Evolutionary conservation across 2,888 invertebrate genomes (phyloP).

Genomic region (Digitonthophagus gazella): DNA sequence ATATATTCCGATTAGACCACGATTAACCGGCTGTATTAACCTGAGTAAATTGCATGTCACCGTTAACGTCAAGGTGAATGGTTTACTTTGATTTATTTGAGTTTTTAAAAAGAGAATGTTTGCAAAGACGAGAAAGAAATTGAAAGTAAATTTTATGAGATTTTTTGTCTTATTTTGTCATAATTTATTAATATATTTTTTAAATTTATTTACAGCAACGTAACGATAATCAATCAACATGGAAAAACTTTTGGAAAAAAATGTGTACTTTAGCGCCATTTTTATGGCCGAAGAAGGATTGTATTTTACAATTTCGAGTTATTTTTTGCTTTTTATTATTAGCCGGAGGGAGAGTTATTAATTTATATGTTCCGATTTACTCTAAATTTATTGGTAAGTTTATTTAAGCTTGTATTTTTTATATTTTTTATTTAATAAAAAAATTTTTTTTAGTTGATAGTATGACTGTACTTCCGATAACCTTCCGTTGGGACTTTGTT

Average conservation of each 20-base stretch:
- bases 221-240: constrained; percentile 69
- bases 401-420: constrained; percentile 6
- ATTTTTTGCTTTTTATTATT: constrained; percentile 77
- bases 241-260: constrained; percentile 77
- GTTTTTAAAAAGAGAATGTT: constrained; percentile 5
- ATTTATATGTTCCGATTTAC: constrained; percentile 90
- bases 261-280: constrained; percentile 80
- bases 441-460: constrained; percentile 77
- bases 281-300: constrained; percentile 88
- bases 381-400: constrained; percentile 84
- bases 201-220: constrained; percentile 43
- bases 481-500: constrained; percentile 88
- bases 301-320: constrained; percentile 76
- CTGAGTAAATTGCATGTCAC: constrained; percentile 23
- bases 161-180: constrained; percentile 20
- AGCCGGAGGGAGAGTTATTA: constrained; percentile 77
- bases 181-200: constrained; percentile 20
- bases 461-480: constrained; percentile 57
- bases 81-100: constrained; percentile 15
- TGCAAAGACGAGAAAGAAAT: not conserved
- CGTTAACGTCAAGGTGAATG: constrained; percentile 22
- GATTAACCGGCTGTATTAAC: constrained; percentile 14
- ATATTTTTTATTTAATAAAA: constrained; percentile 23
- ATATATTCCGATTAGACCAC: constrained; percentile 21
- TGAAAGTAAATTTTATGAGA: constrained; percentile 15